A percentile compares a stretch with the other conserved stretches of the same genome.
Conservation (phyloP, 2,113 vertebrate genomes). For the Paradoxurus hermaphroditus region DNA sequence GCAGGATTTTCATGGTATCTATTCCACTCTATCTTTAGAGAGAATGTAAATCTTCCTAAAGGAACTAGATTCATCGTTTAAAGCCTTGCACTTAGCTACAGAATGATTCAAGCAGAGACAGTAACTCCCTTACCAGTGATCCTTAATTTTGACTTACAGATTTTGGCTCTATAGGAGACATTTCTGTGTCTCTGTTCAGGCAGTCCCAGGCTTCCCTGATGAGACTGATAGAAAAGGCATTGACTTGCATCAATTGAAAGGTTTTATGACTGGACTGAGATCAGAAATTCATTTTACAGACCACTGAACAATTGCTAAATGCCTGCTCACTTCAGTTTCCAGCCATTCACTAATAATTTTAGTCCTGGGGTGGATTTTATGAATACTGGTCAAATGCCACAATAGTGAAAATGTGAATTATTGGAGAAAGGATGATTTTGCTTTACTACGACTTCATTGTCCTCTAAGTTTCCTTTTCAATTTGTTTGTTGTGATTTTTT, state of each 20-base stretch:
- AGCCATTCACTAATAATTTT: constrained; percentile 74
- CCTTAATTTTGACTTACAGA: constrained; percentile 74
- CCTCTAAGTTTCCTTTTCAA: constrained; percentile 9
- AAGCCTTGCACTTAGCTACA: constrained; percentile 27
- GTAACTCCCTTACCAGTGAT: constrained; percentile 64
- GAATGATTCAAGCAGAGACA: constrained; percentile 56
- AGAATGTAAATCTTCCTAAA: constrained; percentile 66
- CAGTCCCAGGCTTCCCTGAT: constrained; percentile 62
- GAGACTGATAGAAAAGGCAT: constrained; percentile 76
- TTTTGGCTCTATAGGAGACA: constrained; percentile 55
- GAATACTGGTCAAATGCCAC: constrained; percentile 59
- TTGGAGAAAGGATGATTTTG: constrained; percentile 11
- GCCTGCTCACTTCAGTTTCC: constrained; percentile 72
- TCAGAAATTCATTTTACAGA: constrained; percentile 81
- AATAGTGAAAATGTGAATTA: constrained; percentile 57
- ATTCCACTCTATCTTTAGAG: constrained; percentile 31
- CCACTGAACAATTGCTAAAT: constrained; percentile 79
- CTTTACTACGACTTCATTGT: background rate
- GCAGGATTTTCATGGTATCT: constrained; percentile 10
- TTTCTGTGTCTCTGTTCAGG: constrained; percentile 60
- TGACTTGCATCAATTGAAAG: constrained; percentile 75
- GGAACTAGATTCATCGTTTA: constrained; percentile 27
- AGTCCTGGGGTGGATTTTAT: constrained; percentile 67
- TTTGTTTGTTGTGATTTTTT: background rate
- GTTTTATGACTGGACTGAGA: constrained; percentile 77